Base-by-base conservation (phyloP, 2,113 vertebrate genomes). In the Scartelaos histophorus region DNA sequence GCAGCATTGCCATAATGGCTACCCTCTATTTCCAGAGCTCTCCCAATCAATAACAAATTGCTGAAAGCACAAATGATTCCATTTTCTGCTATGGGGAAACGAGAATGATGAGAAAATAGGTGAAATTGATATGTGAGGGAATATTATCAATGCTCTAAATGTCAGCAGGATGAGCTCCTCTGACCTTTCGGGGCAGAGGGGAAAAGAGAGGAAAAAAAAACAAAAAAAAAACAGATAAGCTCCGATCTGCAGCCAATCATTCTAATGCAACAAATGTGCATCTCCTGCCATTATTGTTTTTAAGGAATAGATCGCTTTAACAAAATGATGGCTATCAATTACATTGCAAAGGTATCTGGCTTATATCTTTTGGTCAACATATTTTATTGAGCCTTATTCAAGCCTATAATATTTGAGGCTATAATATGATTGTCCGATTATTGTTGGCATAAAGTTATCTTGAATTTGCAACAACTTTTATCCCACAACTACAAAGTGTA, bases 11-110 rank as follows among this genome's bases (percentile, higher is more conserved):
- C 87, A 89, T 93, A 94, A 93, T 93, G 92, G 93, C 89, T 84
- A 88, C 87, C 89, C 89, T 91, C 91, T 93, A 93, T 94, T 93
- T 93, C 91, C 91, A 92, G 88, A 91, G 90, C 91, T 92, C 82
- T 87, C 81, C 92, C 90, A 94, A 94, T 94, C 94, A 94, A 94
- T 94, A 94, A 92, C 91, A 92, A 92, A 93, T 91, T 92, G 92
- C 93, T 94, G 91, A 94, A 93, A 94, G 94, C 93, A 93, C 92
- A 93, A 94, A 94, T 94, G 93, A 94, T 93, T 94, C 90, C 92
- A 94, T 94, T 94, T 94, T 93, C 88, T 92, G 89, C 88, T 80
- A 81, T 90, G 82, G 86, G 90, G 91, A 92, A 91, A 92, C 87
- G 91, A 87, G 91, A 94, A 93, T 92, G 90, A 94, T 92, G 92